Evolutionary conservation across 2,113 vertebrate genomes (phyloP), one percentile per base, ranked within the genome.

Genomic region (Hippopotamus amphibius): DNA sequence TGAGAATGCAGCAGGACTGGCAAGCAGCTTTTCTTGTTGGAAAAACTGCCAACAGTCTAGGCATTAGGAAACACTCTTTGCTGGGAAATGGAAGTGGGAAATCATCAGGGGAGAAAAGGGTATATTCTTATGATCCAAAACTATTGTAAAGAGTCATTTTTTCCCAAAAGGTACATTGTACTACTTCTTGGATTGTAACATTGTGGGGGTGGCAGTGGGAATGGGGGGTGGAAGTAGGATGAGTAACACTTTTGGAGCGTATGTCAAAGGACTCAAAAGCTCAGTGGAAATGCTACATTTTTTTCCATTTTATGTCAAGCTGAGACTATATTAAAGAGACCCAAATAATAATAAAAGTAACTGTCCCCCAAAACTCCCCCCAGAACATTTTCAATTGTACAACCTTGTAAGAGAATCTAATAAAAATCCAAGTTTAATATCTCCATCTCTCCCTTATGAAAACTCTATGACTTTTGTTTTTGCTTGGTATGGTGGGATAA

Each of bases 241-340:
- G 98, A 98, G 98, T 98, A 99, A 98, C 97, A 96, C 98, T 98
- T 93, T 99, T 98, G 98, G 98, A 98, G 97, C 97, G 98, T 98
- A 98, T 98, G 97, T 98, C 98, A 98, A 97, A 98, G 93, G 97
- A 97, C 97, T 97, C 97, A 98, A 94, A 95, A 92, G 74, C 96
- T 98, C 96, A 96, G 96, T 98, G 97, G 97, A 98, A 98, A 98
- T 94, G 97, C 82, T 98, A 97, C 98, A 97, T 97, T 98, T 98
- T 98, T 98, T 98, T 37, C 98, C 98, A 98, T 98, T 98, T 98
- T 98, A 97, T 97, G 97, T 98, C 97, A 98, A 95, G 95, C 97
- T 97, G 95, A 98, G 96, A 95, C 80, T 97, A 94, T 96, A 98
- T 98, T 98, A 98, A 98, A 98, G 97, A 98, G 97, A 97, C 50